These are phyloP conservation scores for Lophotis ruficrista DNA, from an alignment of 2,113 vertebrate species.

Conservation along the genomic window DNA sequence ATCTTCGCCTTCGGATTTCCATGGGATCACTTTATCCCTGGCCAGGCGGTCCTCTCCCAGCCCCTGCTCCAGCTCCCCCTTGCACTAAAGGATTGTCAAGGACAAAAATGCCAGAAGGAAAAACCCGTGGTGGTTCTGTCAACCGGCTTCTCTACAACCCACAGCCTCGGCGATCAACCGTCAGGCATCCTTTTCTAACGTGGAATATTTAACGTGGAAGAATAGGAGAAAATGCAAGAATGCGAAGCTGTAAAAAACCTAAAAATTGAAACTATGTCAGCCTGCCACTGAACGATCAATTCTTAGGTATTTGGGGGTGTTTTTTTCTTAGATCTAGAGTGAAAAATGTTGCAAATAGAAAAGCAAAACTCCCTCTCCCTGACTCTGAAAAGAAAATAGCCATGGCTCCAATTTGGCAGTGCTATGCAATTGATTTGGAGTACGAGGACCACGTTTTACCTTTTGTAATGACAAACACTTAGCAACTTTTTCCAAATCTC, in stretches of 20 bases:
- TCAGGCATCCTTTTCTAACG: not conserved
- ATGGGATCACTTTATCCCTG: not conserved
- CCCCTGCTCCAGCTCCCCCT: not conserved
- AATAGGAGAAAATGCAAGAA: not conserved
- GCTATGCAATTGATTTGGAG: not conserved
- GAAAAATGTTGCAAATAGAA: not conserved
- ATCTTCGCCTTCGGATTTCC: not conserved
- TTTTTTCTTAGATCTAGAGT: not conserved
- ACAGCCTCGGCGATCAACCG: not conserved
- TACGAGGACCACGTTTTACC: not conserved
- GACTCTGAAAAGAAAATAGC: not conserved
- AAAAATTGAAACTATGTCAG: not conserved
- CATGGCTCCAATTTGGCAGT: not conserved
- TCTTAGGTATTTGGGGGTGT: not conserved
- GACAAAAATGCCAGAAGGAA: not conserved
- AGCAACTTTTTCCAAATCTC: not conserved
- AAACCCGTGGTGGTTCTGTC: not conserved
- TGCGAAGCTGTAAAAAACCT: not conserved
- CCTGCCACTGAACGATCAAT: not conserved
- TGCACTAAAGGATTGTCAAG: not conserved
- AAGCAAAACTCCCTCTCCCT: not conserved
- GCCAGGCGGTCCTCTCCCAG: not conserved
- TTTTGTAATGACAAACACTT: fast-evolving
- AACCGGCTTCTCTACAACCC: not conserved
- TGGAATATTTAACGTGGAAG: not conserved